Conservation (phyloP, 2,888 invertebrate genomes). For the Sarcophaga carnaria region DNA sequence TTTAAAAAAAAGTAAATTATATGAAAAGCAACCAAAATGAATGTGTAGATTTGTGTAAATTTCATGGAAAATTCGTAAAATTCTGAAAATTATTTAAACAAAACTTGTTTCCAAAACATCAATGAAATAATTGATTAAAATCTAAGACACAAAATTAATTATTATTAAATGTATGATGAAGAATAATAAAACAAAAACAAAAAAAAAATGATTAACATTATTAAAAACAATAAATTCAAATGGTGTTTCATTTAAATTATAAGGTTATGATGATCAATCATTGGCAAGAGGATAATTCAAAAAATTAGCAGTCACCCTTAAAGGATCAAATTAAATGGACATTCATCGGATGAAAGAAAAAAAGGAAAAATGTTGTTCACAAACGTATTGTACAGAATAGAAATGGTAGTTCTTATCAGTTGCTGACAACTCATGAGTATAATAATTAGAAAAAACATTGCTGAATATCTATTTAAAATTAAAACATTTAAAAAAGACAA, state of each 20-base stretch:
- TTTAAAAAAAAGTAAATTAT: constrained; percentile 26
- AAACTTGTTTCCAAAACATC: constrained; percentile 62
- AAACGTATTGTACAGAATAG: too few species aligned
- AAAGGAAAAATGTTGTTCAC: too few species aligned
- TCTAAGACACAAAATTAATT: constrained; percentile 67
- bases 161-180: constrained; percentile 64
- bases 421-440: too few species aligned
- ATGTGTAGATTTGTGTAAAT: constrained; percentile 66
- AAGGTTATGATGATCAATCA: background rate
- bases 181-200: constrained; percentile 55
- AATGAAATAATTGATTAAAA: constrained; percentile 45
- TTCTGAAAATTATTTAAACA: constrained; percentile 50
- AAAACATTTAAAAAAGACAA: background rate
- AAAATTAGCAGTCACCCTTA: too few species aligned
- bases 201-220: constrained; percentile 58
- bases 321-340: too few species aligned
- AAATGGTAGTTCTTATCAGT: too few species aligned
- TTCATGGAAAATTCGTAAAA: constrained; percentile 56
- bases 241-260: constrained; percentile 34
- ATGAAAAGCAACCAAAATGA: constrained; percentile 51
- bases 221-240: constrained; percentile 57
- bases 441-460: too few species aligned
- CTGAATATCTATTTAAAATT: background rate
- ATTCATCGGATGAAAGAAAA: too few species aligned
- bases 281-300: background rate